Evolutionary conservation across 2,797 vertebrate species (phyloP), one percentile per base, ranked within the genome.

Genomic region (Loris lydekkerianus): DNA sequence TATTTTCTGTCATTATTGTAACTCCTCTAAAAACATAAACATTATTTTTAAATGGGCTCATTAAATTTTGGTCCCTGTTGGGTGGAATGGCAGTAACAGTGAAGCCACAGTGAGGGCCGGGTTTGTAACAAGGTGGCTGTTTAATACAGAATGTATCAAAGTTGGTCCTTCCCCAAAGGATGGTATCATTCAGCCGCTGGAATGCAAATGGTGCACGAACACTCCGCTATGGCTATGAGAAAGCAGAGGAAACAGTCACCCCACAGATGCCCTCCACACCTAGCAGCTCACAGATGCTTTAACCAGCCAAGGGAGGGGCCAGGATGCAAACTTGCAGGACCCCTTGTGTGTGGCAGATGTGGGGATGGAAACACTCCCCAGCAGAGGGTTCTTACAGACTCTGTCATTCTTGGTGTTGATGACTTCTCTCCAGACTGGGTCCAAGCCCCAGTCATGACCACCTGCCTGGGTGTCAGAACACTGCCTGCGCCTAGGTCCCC

Each of bases 1-100:
- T 78, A n/a, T 94, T 89, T 96, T 94, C 43, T 94, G 81, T 0
- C 5, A 85, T 87, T n/a, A 46, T 97, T 65, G 0, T 81, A 72
- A 63, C 43, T 96, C n/a, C 5, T 90, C 77, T 75, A 17, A 40
- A 37, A 7, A 77, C 14, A 83, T 46, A 76, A 85, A 81, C 37
- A 75, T 80, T 3, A 21, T 88, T 46, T 25, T 80, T 90, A 63
- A 14, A 23, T 72, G 17, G 70, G 9, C 17, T 29, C 69, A 87
- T 67, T 29, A 31, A 37, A 37, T 56, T 86, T 69, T 67, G 31
- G 31, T 88, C 46, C 31, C 20, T 75, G 34, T 43, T 43, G n/a
- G 37, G 13, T 84, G 82, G 49, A 90, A 92, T 49, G 60, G 65
- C 65, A 78, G 46, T 29, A 56, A 56, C 58, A 70, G 20, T 49